Evolutionary conservation across 2,888 invertebrate species (phyloP).

Genomic region (Physocephala rufipes): DNA sequence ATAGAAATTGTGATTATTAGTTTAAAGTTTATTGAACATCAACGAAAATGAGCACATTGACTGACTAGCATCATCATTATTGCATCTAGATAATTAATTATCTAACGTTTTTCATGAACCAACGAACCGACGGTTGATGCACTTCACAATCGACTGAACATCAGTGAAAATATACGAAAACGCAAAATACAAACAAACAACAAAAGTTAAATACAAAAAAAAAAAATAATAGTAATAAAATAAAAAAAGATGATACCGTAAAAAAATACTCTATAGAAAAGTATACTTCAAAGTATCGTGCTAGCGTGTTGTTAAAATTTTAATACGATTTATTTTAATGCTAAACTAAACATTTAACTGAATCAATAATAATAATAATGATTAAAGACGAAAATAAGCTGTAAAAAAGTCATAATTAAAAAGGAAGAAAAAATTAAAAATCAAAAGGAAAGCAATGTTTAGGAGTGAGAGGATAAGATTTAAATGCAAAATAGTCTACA

Average conservation of each 20-base stretch:
- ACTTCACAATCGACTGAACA: conserved; percentile 61
- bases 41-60: conserved; percentile 28
- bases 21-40: conserved; percentile 23
- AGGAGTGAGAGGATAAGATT: no score
- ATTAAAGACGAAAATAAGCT: conserved; percentile 9
- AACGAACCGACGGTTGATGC: conserved; percentile 57
- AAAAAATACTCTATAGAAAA: conserved; percentile 31
- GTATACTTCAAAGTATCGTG: conserved; percentile 44
- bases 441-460: conserved; percentile 18
- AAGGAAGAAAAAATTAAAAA: conserved; percentile 44
- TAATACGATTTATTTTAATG: conserved; percentile 5
- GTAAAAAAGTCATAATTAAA: conserved; percentile 26
- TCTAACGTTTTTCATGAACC: conserved; percentile 36
- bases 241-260: conserved; percentile 17
- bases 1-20: neutral
- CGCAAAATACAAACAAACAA: conserved; percentile 31
- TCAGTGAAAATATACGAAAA: conserved; percentile 53
- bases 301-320: conserved; percentile 41
- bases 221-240: no score
- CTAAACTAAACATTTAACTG: conserved; percentile 22
- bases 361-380: conserved; percentile 15
- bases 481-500: no score
- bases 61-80: conserved; percentile 39
- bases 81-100: conserved; percentile 43
- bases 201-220: conserved; percentile 32